Evolutionary conservation across 2,797 vertebrate genomes (phyloP).

Genomic region (Lacerta bilineata): DNA sequence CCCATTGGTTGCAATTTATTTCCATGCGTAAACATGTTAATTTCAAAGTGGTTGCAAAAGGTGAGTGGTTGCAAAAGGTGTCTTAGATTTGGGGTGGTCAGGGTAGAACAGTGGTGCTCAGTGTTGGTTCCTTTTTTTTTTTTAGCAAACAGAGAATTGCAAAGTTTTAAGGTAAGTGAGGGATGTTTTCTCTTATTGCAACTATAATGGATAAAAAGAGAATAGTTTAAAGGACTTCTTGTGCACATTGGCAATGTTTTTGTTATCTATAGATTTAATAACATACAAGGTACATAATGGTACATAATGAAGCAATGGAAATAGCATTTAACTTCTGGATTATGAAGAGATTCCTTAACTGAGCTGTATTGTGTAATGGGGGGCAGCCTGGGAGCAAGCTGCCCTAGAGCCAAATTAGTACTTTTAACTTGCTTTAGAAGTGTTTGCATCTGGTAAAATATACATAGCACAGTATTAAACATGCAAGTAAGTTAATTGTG

Average conservation of each 20-base stretch:
- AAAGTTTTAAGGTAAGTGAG: not conserved
- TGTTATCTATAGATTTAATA: not conserved
- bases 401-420: not conserved
- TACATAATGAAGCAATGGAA: not conserved
- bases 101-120: not conserved
- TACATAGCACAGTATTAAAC: conserved; percentile 19
- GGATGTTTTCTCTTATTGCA: not conserved
- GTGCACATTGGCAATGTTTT: not conserved
- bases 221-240: not conserved
- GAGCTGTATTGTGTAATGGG: not conserved
- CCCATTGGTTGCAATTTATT: not conserved
- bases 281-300: not conserved
- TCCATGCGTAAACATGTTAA: not conserved
- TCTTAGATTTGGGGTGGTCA: not conserved
- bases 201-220: not conserved
- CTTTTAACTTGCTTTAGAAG: not conserved
- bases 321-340: not conserved
- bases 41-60: not conserved
- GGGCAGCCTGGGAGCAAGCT: not conserved
- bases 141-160: not conserved
- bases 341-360: not conserved
- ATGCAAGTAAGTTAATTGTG: conserved; percentile 18
- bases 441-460: conserved; percentile 26
- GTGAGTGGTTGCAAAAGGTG: not conserved
- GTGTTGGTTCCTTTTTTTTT: not conserved